These are phyloP conservation scores for Rhingia campestris DNA, from an alignment of 2,888 invertebrate genomes.

Conservation along the genomic window DNA sequence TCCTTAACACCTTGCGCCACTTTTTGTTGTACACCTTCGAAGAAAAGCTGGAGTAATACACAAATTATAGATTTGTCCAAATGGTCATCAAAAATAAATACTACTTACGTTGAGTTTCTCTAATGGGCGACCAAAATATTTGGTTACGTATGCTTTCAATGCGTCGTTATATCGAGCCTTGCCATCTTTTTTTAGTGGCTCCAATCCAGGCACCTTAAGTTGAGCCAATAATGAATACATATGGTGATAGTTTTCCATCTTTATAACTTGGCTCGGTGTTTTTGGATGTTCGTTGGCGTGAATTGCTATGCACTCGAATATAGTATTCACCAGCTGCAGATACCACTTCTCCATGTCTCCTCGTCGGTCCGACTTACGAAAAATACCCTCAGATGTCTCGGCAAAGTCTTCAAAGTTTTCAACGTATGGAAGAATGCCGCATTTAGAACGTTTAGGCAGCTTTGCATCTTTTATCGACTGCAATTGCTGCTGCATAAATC, in stretches of 20 bases:
- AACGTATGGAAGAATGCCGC: slow-evolving; percentile 94
- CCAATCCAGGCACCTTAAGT: slow-evolving; percentile 94
- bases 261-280: slow-evolving; percentile 95
- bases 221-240: slow-evolving; percentile 93
- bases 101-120: slow-evolving; percentile 92
- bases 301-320: slow-evolving; percentile 91
- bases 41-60: slow-evolving; percentile 89
- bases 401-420: slow-evolving; percentile 95
- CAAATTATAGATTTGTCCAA: slow-evolving; percentile 21
- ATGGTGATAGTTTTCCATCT: slow-evolving; percentile 98
- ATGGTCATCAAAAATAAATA: slow-evolving; percentile 3
- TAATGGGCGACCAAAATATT: slow-evolving; percentile 96
- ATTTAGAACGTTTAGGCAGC: slow-evolving; percentile 88
- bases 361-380: slow-evolving; percentile 92
- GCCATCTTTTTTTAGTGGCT: slow-evolving; percentile 93
- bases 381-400: slow-evolving; percentile 92
- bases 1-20: slow-evolving; percentile 97
- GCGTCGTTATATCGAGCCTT: slow-evolving; percentile 95
- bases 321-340: slow-evolving; percentile 89
- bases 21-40: slow-evolving; percentile 97
- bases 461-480: slow-evolving; percentile 90
- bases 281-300: slow-evolving; percentile 93
- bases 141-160: slow-evolving; percentile 94
- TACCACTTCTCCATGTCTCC: slow-evolving; percentile 97
- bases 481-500: slow-evolving; percentile 92